Percentiles rank a stretch among this genome's conserved stretches.
Conservation (phyloP, 1,140 invertebrate species). For the Rhynchophorus ferrugineus region DNA sequence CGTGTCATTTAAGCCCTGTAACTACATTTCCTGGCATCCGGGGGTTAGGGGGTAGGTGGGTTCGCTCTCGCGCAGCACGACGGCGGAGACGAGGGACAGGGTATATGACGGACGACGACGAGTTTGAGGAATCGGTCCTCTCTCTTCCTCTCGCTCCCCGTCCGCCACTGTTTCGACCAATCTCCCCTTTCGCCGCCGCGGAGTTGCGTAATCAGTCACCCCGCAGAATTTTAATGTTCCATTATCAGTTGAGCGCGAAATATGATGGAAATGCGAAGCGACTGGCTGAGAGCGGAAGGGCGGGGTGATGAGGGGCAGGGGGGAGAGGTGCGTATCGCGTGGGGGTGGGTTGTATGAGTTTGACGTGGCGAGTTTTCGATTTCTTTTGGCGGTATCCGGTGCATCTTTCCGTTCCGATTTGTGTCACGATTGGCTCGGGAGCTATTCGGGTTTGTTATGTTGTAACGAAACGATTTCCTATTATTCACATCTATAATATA, state of each 20-base stretch:
- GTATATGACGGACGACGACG: too few species aligned
- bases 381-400: too few species aligned
- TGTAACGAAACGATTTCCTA: too few species aligned
- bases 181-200: conserved; percentile 7
- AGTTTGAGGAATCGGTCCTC: too few species aligned
- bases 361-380: not conserved
- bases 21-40: conserved; percentile 30
- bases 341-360: not conserved
- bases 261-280: not conserved
- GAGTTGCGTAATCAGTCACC: conserved; percentile 10
- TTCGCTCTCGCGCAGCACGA: not conserved
- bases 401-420: too few species aligned
- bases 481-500: too few species aligned
- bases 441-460: too few species aligned
- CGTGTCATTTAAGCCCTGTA: conserved; percentile 29
- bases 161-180: too few species aligned
- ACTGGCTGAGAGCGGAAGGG: not conserved
- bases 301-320: not conserved
- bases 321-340: not conserved
- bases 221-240: conserved; percentile 1
- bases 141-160: too few species aligned
- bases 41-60: conserved; percentile 11
- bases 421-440: too few species aligned
- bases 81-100: too few species aligned
- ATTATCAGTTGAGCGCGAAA: not conserved